Conservation (phyloP, 2,113 vertebrate genomes). For the crab-eating macaque (Macaca fascicularis) region T2T-MFA8v1.1 NC_088375.1:146489001-146489500, state of each 20-base stretch:
- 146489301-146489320: conserved; percentile 80
- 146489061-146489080: not conserved
- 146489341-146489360: conserved; percentile 83
- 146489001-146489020: conserved; percentile 31
- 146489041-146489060: not conserved
- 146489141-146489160: not conserved
- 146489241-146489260: conserved; percentile 65
- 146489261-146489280: conserved; percentile 79
- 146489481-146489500: conserved; percentile 81
- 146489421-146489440: conserved; percentile 78
- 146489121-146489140: not conserved
- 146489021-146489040: conserved; percentile 19
- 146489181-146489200: not conserved
- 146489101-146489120: not conserved
- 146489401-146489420: conserved; percentile 76
- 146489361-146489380: conserved; percentile 83
- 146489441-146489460: conserved; percentile 81
- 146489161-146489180: conserved; percentile 40
- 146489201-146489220: conserved; percentile 9
- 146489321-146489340: conserved; percentile 79
- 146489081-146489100: conserved; percentile 39
- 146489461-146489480: conserved; percentile 83
- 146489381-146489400: conserved; percentile 80
- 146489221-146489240: conserved; percentile 54
- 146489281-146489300: conserved; percentile 69